Conservation (phyloP, 1,140 invertebrate genomes). For the Leptopilina clavipes region DNA sequence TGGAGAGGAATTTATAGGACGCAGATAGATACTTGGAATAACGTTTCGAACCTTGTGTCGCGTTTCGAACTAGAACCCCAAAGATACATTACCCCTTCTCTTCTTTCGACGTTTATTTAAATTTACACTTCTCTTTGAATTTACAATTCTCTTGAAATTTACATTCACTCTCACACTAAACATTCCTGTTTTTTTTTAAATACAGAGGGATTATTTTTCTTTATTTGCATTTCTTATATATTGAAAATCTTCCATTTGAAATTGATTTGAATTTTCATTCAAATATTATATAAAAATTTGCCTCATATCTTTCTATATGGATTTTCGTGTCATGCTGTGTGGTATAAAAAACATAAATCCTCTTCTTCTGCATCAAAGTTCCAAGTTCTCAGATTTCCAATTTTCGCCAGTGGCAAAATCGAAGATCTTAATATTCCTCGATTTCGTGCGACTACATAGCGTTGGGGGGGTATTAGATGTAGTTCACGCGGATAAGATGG, state of each 20-base stretch:
- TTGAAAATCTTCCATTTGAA: too few species aligned
- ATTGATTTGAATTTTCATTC: too few species aligned
- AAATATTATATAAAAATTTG: too few species aligned
- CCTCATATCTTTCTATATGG: too few species aligned
- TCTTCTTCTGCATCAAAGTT: not conserved
- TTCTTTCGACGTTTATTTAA: conserved; percentile 7
- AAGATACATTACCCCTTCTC: conserved; percentile 23
- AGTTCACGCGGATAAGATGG: conserved; percentile 27
- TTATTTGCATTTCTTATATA: too few species aligned
- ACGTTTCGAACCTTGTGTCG: conserved; percentile 29
- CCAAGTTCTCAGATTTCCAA: conserved; percentile 24
- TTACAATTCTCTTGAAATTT: not conserved
- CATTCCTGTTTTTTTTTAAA: too few species aligned
- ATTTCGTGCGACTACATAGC: conserved; percentile 16
- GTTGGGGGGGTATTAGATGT: conserved; percentile 4
- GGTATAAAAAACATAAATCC: not conserved
- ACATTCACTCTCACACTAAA: not conserved
- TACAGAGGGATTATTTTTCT: too few species aligned
- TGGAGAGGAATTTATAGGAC: conserved; percentile 34
- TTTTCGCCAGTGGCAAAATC: conserved; percentile 22
- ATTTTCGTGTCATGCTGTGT: too few species aligned
- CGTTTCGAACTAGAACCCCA: conserved; percentile 7
- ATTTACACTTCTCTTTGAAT: conserved; percentile 9
- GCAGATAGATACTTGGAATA: conserved; percentile 34
- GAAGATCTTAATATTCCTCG: conserved; percentile 29